Evolutionary conservation across 2,797 vertebrate genomes (phyloP).

Genomic region (Lepilemur ruficaudatus): DNA sequence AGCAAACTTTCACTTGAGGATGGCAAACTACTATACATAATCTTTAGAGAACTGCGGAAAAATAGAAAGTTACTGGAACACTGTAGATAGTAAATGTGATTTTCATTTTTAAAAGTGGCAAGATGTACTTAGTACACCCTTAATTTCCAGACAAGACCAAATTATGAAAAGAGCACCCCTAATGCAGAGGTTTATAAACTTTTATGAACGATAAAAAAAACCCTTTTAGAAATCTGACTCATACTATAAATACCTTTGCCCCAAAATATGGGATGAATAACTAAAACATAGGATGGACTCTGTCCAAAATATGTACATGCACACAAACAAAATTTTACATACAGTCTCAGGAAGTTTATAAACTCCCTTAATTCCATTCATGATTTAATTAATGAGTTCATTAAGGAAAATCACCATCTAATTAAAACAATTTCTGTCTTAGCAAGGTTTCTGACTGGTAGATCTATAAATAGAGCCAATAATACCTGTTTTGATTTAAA

Average conservation of each 20-base stretch:
- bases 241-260: neutral
- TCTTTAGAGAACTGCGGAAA: neutral
- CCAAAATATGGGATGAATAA: neutral
- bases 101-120: neutral
- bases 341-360: neutral
- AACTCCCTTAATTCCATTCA: neutral
- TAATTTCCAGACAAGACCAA: neutral
- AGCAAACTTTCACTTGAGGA: slow-evolving; percentile 24
- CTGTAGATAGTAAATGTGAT: neutral
- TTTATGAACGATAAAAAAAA: neutral
- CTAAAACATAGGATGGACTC: neutral
- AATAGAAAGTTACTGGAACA: neutral
- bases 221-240: neutral
- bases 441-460: neutral
- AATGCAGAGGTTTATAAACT: neutral
- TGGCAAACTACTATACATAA: neutral
- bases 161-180: neutral
- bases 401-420: neutral
- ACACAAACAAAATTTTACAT: neutral
- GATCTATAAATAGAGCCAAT: neutral
- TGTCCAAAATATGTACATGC: neutral
- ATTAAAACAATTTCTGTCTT: slow-evolving; percentile 26
- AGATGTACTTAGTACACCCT: neutral
- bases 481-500: neutral
- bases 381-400: neutral